Conservation (phyloP, 2,113 vertebrate genomes). For the Passer domesticus region DNA sequence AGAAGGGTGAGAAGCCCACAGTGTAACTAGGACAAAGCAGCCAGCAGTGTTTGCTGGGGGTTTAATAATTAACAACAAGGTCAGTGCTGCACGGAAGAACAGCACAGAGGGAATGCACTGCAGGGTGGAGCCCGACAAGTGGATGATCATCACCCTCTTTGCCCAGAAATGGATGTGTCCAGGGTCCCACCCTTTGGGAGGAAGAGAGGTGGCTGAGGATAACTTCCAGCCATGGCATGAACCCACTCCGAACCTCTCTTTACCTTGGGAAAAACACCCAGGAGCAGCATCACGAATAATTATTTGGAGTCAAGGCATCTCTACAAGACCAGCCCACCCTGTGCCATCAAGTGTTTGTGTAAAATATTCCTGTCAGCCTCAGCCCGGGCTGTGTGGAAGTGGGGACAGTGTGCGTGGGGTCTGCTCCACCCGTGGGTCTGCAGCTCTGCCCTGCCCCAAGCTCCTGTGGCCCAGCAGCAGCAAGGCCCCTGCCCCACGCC, state of each 20-base stretch:
- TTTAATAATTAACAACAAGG: slow-evolving; percentile 68
- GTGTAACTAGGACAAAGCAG: slow-evolving; percentile 38
- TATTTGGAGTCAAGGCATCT: neutral
- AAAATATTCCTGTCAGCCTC: neutral
- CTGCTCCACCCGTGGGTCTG: neutral
- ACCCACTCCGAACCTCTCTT: neutral
- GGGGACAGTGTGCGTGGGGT: rapidly evolving
- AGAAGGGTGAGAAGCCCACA: neutral
- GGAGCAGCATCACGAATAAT: neutral
- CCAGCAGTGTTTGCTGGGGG: slow-evolving; percentile 23
- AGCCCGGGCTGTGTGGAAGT: neutral
- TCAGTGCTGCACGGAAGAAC: neutral
- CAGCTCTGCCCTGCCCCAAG: neutral
- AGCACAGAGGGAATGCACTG: neutral
- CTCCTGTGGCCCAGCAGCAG: rapidly evolving
- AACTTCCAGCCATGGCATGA: neutral
- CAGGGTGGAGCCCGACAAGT: neutral
- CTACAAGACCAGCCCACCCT: neutral
- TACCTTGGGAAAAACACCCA: neutral
- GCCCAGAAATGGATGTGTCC: neutral
- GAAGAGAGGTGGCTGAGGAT: neutral
- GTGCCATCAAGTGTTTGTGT: neutral
- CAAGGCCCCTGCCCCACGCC: rapidly evolving
- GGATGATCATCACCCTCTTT: neutral
- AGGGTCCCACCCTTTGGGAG: neutral